Base-by-base conservation (phyloP, 2,113 vertebrate genomes). In the Caloenas nicobarica region DNA sequence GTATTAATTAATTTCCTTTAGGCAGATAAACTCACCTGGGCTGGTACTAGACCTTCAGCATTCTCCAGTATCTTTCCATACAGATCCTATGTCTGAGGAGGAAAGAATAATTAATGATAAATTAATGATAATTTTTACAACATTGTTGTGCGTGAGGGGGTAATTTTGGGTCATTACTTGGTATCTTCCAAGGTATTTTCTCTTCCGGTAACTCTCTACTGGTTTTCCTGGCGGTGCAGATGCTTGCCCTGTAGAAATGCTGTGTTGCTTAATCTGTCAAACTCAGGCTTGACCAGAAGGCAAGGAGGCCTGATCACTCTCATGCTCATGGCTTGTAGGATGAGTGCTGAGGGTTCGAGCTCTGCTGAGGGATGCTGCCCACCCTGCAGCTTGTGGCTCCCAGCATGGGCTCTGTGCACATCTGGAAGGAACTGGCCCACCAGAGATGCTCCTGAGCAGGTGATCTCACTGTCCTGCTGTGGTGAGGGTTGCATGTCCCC, bases 311-410 rank as follows among this genome's bases (percentile, higher is more conserved):
- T 51, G 22, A 11, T 50, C 3, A 3, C 15, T 88, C 25, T 60
- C 0, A 0, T 36, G 53, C n/a, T 54, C 4, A 0, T 16, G 48
- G n/a, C 79, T 79, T 50, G 42, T 34, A 53, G 56, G 38, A 25
- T 26, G 26, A 48, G 23, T 8, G n/a, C 36, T 57, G 71, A 86
- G 42, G 29, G 10, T 34, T 28, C 0, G 8, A 54, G 36, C 36
- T 82, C 5, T 89, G 44, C 21, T 12, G 23, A 62, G 33, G 14
- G 33, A 15, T 2, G 1, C 56, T 71, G 40, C 28, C 51, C 22
- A 12, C 44, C n/a, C 50, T 64, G 50, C 83, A 88, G 64, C 28
- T 51, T 34, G 46, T 61, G 68, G 29, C 34, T 69, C 17, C 64
- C 64, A 57, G 54, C 11, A 4, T 0, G 6, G 56, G 34, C 46